Conservation (phyloP, 2,888 invertebrate genomes). For the Mesoligia furuncula region DNA sequence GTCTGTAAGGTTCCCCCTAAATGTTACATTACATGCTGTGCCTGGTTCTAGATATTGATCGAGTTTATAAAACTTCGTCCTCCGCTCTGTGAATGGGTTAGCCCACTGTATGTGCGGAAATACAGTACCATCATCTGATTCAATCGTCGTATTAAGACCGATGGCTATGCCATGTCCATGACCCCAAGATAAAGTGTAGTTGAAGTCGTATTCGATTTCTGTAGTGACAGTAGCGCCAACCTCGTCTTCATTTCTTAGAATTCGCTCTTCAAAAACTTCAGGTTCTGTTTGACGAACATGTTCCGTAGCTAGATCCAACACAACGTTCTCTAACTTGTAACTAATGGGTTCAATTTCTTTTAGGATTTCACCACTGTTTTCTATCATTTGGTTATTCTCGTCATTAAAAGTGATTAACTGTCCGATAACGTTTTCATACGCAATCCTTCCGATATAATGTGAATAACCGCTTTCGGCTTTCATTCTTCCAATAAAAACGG, state of each 20-base stretch:
- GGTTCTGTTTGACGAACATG: constrained; percentile 87
- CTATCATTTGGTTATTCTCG: constrained; percentile 88
- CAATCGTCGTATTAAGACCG: constrained; percentile 92
- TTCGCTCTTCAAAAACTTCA: constrained; percentile 88
- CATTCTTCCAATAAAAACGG: constrained; percentile 83
- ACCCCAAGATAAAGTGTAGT: constrained; percentile 94
- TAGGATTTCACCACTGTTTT: constrained; percentile 93
- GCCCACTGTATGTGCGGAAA: constrained; percentile 93
- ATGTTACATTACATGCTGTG: constrained; percentile 95
- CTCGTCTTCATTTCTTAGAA: constrained; percentile 89
- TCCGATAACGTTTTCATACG: constrained; percentile 92
- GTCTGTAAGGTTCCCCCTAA: constrained; percentile 93
- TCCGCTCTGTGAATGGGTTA: constrained; percentile 88
- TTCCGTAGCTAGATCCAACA: constrained; percentile 89
- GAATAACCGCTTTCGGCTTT: constrained; percentile 82
- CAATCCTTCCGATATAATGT: constrained; percentile 93
- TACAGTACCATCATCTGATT: constrained; percentile 89
- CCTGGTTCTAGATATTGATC: constrained; percentile 93
- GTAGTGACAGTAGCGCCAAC: constrained; percentile 92
- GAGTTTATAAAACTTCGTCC: constrained; percentile 90
- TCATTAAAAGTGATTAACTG: constrained; percentile 93
- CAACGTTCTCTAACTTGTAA: constrained; percentile 93
- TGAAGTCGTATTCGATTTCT: constrained; percentile 93
- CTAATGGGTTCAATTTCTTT: constrained; percentile 94
- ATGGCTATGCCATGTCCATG: constrained; percentile 93